These are phyloP conservation scores for Porites evermanni DNA, from an alignment of 92 coral and sea anemone genomes.

Conservation along the genomic window DNA sequence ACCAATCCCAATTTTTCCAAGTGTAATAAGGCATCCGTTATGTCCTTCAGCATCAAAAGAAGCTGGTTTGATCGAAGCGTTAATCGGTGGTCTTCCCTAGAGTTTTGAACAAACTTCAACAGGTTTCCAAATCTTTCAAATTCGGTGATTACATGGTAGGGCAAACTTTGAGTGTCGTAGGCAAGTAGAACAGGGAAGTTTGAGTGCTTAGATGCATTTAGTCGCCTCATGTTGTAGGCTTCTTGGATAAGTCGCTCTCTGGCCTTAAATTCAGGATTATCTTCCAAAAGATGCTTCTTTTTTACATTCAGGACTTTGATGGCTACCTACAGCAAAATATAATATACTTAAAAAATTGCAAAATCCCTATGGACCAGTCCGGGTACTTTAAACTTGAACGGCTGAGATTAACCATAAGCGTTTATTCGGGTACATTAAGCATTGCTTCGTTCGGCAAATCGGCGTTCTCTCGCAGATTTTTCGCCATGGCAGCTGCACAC, in stretches of 20 bases:
- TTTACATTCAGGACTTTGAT: constrained; percentile 7
- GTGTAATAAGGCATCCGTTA: constrained; percentile 14
- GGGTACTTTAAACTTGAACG: too few relatives aligned
- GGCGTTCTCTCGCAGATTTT: too few relatives aligned
- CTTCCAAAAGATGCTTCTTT: constrained; percentile 16
- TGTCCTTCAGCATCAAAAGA: constrained; percentile 23
- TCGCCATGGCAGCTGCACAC: too few relatives aligned
- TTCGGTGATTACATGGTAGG: constrained; percentile 32
- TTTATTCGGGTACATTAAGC: too few relatives aligned
- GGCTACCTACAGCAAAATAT: background rate
- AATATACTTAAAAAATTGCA: too few relatives aligned
- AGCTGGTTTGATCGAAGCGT: background rate
- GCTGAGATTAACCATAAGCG: too few relatives aligned
- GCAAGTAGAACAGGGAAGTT: constrained; percentile 33
- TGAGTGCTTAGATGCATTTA: constrained; percentile 9
- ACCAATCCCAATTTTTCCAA: constrained; percentile 1
- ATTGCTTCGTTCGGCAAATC: too few relatives aligned
- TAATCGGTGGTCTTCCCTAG: background rate
- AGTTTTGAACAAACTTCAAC: constrained; percentile 6
- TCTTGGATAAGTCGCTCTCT: constrained; percentile 26
- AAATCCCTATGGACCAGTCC: too few relatives aligned
- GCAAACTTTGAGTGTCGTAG: constrained; percentile 29
- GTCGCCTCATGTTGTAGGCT: background rate
- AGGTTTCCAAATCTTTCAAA: constrained; percentile 26
- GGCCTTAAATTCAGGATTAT: constrained; percentile 2